Percentiles rank a stretch among this genome's conserved stretches.
These are phyloP conservation scores for Noctilio leporinus DNA, from an alignment of 2,113 vertebrate species.

Conservation along the genomic window DNA sequence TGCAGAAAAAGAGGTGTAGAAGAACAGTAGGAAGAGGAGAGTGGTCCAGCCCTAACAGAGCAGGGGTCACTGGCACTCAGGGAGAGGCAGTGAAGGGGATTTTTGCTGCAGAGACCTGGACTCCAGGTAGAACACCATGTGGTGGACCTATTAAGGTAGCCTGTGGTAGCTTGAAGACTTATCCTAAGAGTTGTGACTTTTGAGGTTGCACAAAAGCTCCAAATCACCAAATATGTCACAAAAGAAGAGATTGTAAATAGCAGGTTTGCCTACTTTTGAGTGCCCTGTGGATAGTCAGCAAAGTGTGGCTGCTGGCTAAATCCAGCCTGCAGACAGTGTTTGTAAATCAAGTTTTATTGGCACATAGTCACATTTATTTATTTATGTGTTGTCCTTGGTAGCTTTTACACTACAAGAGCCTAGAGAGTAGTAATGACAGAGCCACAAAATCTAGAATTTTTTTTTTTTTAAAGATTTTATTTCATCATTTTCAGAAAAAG, in stretches of 20 bases:
- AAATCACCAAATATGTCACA: not conserved
- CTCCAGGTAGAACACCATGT: not conserved
- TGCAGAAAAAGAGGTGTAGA: not conserved
- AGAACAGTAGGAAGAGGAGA: not conserved
- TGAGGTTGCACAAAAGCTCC: not conserved
- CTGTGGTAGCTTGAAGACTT: not conserved
- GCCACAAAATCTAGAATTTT: no score
- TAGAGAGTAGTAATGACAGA: not conserved
- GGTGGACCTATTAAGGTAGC: no score
- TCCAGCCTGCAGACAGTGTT: not conserved
- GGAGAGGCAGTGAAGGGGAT: accelerated
- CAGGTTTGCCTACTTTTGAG: accelerated
- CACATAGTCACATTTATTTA: accelerated
- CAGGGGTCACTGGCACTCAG: accelerated
- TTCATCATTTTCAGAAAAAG: no score
- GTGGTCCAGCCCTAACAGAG: accelerated
- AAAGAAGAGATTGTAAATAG: not conserved
- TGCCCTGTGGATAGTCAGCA: not conserved
- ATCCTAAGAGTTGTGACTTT: not conserved
- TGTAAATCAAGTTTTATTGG: not conserved
- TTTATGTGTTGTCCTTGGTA: accelerated
- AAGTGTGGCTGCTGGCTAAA: not conserved
- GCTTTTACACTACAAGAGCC: not conserved
- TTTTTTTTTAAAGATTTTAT: no score
- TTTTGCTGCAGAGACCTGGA: not conserved